phyloP scores from a whole-genome alignment of 2,113 vertebrate species.

The Brachionichthys hirsutus region DNA sequence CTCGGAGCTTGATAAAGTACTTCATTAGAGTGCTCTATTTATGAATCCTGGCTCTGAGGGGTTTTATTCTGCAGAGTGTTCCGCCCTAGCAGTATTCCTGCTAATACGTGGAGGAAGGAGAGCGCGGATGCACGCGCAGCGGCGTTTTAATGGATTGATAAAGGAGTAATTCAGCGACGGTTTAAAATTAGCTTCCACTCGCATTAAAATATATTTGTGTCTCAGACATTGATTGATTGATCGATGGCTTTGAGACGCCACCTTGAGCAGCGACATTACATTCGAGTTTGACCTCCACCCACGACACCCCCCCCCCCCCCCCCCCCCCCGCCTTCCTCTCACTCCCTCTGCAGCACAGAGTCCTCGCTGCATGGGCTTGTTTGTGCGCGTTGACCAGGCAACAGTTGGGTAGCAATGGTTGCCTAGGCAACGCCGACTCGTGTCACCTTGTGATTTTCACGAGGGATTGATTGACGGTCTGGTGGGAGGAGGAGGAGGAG shows the following conservation, averaged over 20 bases:
- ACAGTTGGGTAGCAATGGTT: constrained; percentile 71
- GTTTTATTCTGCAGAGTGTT: constrained; percentile 37
- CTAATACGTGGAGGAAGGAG: constrained; percentile 54
- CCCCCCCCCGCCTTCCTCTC: constrained; percentile 40
- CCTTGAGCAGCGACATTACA: constrained; percentile 52
- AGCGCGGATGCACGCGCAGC: constrained; percentile 25
- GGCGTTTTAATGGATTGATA: constrained; percentile 35
- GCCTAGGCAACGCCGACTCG: constrained; percentile 54
- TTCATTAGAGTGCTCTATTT: constrained; percentile 66
- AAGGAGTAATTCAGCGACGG: constrained; percentile 21
- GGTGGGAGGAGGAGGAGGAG: constrained; percentile 18
- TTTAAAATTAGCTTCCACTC: constrained; percentile 2
- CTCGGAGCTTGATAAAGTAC: constrained; percentile 52
- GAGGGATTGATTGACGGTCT: constrained; percentile 68
- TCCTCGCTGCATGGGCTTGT: constrained; percentile 37
- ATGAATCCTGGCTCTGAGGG: constrained; percentile 49
- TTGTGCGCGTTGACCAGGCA: constrained; percentile 63
- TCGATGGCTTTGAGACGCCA: constrained; percentile 37
- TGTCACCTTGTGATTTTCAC: constrained; percentile 69
- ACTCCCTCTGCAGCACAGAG: constrained; percentile 31
- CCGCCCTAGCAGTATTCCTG: constrained; percentile 29
- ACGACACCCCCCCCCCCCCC: constrained; percentile 26
- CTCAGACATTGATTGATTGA: constrained; percentile 26
- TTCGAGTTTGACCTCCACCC: constrained; percentile 55
- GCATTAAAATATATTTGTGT: constrained; percentile 16